Evolutionary conservation across 1,140 invertebrate species (phyloP).

Genomic region (Listronotus oregonensis): DNA sequence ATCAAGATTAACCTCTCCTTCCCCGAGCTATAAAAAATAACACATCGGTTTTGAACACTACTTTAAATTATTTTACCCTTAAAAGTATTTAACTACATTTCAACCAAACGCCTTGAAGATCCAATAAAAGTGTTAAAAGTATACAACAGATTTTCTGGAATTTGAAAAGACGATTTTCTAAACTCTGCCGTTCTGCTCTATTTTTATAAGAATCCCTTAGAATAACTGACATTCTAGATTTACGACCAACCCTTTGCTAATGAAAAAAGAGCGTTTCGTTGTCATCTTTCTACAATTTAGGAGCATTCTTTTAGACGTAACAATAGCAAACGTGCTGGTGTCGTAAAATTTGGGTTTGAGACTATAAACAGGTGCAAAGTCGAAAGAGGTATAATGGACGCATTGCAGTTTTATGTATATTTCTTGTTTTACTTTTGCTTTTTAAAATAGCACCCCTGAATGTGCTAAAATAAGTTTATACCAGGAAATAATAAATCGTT

Average conservation of each 20-base stretch:
- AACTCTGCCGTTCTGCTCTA: constrained; percentile 21
- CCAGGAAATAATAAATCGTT: too few species aligned
- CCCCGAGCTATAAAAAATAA: too few species aligned
- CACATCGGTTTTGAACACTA: neutral
- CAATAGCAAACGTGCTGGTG: constrained; percentile 36
- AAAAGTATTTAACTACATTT: constrained; percentile 21
- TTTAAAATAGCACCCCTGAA: constrained; percentile 8
- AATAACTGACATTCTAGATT: constrained; percentile 26
- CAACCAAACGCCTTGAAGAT: constrained; percentile 10
- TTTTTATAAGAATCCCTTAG: constrained; percentile 26
- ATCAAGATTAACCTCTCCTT: too few species aligned
- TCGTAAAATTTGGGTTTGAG: constrained; percentile 33
- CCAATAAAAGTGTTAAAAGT: constrained; percentile 16
- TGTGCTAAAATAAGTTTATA: constrained; percentile 25
- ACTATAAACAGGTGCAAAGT: constrained; percentile 39
- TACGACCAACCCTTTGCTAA: constrained; percentile 39
- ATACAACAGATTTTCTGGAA: constrained; percentile 18
- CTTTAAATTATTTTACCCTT: constrained; percentile 2
- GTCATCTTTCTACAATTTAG: constrained; percentile 32
- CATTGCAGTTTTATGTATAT: constrained; percentile 21
- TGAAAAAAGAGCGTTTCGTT: constrained; percentile 37
- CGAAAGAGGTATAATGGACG: constrained; percentile 13
- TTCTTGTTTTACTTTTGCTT: constrained; percentile 11
- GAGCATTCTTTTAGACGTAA: constrained; percentile 30
- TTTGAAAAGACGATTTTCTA: neutral